Evolutionary conservation across 2,113 vertebrate genomes (phyloP).

Genomic region (Apteryx mantelli): DNA sequence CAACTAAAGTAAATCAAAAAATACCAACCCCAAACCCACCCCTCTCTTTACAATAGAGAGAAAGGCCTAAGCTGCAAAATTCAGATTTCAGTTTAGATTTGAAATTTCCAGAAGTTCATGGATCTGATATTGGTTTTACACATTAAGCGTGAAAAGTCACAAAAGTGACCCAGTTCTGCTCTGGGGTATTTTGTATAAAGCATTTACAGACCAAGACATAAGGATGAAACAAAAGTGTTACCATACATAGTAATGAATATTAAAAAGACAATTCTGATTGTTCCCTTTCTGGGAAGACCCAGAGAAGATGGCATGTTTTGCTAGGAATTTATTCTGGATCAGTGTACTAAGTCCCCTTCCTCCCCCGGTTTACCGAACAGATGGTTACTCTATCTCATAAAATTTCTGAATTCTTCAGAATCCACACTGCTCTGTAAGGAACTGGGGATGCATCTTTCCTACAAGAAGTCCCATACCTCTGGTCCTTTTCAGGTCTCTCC

Average conservation of each 20-base stretch:
- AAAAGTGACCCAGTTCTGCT: background rate
- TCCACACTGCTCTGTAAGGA: background rate
- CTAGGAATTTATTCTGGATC: slow-evolving; percentile 14
- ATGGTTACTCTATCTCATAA: slow-evolving; percentile 12
- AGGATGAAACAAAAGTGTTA: background rate
- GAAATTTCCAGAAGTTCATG: background rate
- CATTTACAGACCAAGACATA: background rate
- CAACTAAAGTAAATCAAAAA: background rate
- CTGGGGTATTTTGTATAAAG: background rate
- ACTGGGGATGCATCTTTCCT: background rate
- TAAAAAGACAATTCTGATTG: background rate
- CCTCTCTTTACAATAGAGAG: background rate
- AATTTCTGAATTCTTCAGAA: slow-evolving; percentile 12
- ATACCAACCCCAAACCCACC: background rate
- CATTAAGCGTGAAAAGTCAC: background rate
- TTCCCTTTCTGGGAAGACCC: background rate
- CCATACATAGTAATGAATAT: background rate
- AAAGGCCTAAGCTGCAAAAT: background rate
- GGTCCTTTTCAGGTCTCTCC: background rate
- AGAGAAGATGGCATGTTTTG: background rate
- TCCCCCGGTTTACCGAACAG: slow-evolving; percentile 37
- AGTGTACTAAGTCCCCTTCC: background rate
- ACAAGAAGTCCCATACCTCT: background rate
- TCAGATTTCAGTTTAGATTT: background rate
- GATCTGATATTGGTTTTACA: background rate